Base-by-base conservation (phyloP, 1,140 invertebrate species). In the Aphaenogaster rudis region DNA sequence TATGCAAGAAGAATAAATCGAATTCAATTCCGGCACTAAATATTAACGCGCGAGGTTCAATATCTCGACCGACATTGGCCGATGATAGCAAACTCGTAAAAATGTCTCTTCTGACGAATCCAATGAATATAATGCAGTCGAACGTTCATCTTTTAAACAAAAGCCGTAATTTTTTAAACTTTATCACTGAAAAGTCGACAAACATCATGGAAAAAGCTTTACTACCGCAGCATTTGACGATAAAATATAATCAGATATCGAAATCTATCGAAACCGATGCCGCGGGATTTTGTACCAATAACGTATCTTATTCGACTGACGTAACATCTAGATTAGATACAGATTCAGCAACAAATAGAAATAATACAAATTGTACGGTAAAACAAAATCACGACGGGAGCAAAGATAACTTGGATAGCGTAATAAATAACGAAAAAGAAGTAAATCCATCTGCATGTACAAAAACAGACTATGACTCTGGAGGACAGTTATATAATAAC, bases 201-300 rank as follows among this genome's bases (percentile, higher is more conserved):
- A 95, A 95, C 17, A 95, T 95, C 1, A 95, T 95, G 94, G 95
- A 95, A n/a, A 95, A 93, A 88, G 92, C 94, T 9, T 84, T 95
- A 7, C 82, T 95, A 64, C 94, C 94, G 11, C 95, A 94, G 39
- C 87, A 94, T 86, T 77, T 94, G 28, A 74, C 89, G 5, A 84
- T 88, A 45, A 92, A 88, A 71, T 93, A 94, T 63, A 91, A 91
- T 69, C 82, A 82, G 8, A 36, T 88, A 4, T 36, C 91, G 42
- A 94, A 90, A 71, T 79, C 87, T 33, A 54, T 69, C 15, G 88
- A 91, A 57, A 67, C 39, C 39, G 63, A 67, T 17, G 50, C 33
- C 0, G 77, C 67, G 3, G 66, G 36, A 45, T 33, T 82, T 82
- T 77, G 9, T 33, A 71, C 45, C 0, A 54, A 50, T 39, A 78